These are phyloP conservation scores for Aleiodes sp. DNA, from an alignment of 1,140 invertebrate genomes.

Conservation along the genomic window DNA sequence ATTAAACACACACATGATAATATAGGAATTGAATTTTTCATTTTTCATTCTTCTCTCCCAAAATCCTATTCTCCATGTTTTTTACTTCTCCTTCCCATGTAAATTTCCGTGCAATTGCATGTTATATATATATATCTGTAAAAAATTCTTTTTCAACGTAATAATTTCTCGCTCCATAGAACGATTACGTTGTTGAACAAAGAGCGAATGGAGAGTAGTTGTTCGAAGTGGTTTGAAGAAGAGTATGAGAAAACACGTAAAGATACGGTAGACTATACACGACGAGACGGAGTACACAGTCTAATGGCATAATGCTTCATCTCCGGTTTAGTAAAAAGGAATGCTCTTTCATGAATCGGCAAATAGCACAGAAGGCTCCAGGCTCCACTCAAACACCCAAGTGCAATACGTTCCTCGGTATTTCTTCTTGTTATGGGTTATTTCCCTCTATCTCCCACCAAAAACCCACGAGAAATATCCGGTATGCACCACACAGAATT, in stretches of 20 bases:
- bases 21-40: too few relatives aligned
- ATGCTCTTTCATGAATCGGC: slow-evolving; percentile 4
- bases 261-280: neutral
- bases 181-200: neutral
- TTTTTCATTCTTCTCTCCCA: too few relatives aligned
- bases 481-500: slow-evolving; percentile 11
- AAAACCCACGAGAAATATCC: neutral
- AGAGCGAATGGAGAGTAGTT: neutral
- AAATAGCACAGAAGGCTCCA: neutral
- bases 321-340: slow-evolving; percentile 12
- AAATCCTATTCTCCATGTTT: too few relatives aligned
- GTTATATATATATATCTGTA: neutral
- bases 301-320: slow-evolving; percentile 16
- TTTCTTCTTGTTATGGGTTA: slow-evolving; percentile 1
- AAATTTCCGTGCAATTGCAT: neutral
- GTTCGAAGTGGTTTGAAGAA: too few relatives aligned
- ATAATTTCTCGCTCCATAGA: neutral
- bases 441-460: neutral
- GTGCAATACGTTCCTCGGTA: neutral
- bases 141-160: neutral
- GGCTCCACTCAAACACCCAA: neutral
- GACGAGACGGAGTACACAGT: neutral
- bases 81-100: neutral
- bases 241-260: too few relatives aligned
- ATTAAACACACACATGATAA: too few relatives aligned